Base-by-base conservation (phyloP, 2,113 vertebrate genomes). In the Prochilodus magdalenae region DNA sequence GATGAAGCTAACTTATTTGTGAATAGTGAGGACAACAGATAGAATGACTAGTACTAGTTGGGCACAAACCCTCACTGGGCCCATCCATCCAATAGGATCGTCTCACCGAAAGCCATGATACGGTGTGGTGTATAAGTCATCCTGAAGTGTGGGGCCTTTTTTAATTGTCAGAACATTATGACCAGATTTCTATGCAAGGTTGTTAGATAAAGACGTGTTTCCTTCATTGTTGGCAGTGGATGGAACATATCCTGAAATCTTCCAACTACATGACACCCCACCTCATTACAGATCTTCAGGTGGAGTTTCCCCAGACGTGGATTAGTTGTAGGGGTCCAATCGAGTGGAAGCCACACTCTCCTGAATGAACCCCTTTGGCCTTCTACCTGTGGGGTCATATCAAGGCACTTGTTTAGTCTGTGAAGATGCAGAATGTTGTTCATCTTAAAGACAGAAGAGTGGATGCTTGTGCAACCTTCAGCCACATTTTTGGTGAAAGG, bases 201-300 rank as follows among this genome's bases (percentile, higher is more conserved):
- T 78, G 75, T 47, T 66, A 66, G 36, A 79, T 79, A 47, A 79
- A 49, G 76, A 79, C 44, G 18, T 69, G 63, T 69, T 69, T 79
- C 76, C 40, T 44, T 53, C 40, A 66, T 66, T 79, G 47, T 62
- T 57, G 29, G 20, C 30, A 60, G 74, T 33, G 27, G 27, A 29
- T 75, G 51, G 27, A 51, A 75, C 73, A n/a, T 75, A 57, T 55
- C 49, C 49, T 57, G 49, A 75, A 55, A 53, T 57, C 22, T 75
- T 75, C 51, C 72, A 74, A 30, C 72, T 55, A 27, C 24, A 47
- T 57, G 70, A 36, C 5, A 26, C 40, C 20, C 70, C 40, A 73
- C 69, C 16, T 40, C 13, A 8, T 44, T 72, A 72, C 40, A 18
- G 69, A 47, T 40, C n/a, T n/a, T n/a, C n/a, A n/a, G n/a, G 7